Base-by-base conservation (phyloP, 2,797 vertebrate species). In the Gymnodraco acuticeps region DNA sequence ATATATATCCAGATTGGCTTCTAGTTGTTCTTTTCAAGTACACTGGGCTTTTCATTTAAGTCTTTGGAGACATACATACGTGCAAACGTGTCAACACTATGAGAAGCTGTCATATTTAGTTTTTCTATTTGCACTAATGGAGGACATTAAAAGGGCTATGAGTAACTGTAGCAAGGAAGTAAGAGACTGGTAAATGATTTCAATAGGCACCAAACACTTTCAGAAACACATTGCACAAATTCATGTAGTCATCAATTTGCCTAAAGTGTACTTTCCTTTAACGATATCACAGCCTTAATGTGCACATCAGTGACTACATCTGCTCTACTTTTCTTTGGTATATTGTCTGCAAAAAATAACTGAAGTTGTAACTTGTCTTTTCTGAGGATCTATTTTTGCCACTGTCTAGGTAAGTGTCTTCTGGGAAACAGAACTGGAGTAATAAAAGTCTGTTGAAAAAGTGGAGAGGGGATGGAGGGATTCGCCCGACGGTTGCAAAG, bases 301-400 rank as follows among this genome's bases (percentile, higher is more conserved):
- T 78, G 66, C 43, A 52, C 27, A 54, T 9, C 0, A 20, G 81
- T 82, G 75, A 78, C 77, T 67, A 80, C 77, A 87, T 58, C 76
- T 83, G 89, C 75, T 86, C 77, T 75, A 77, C 64, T 87, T 92
- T 67, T 56, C 76, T 81, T 89, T 75, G 86, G 90, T 87, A 41
- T 71, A 85, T 90, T 91, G 64, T 54, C 73, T 54, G 20, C 46
- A 77, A 74, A 58, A 71, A 67, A 75, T 67, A 70, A 75, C 42
- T 74, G 61, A 61, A 83, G 79, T 70, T 62, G 73, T 70, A 68
- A 84, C 54, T 83, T 76, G 67, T 84, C 56, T 83, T 83, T 80
- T 77, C 53, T 81, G 62, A 75, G 48, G 78, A 78, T 82, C 80
- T 78, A 68, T 87, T 77, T 84, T 82, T 78, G 71, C 20, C 64